phyloP scores from a whole-genome alignment of 2,797 vertebrate genomes.

The Schizothorax lantsangensis region DNA sequence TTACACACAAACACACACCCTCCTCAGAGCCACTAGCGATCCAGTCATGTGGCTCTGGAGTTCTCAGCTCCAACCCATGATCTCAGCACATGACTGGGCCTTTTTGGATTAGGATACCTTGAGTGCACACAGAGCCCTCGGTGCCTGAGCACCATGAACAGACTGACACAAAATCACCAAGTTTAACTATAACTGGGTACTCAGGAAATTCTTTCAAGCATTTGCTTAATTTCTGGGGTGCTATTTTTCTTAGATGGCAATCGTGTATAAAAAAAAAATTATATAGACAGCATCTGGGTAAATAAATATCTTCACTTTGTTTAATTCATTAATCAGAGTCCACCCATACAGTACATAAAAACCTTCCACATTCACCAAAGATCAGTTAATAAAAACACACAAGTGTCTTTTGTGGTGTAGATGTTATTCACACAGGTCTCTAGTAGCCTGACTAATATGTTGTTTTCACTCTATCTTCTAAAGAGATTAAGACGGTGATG shows the following conservation, averaged over 20 bases:
- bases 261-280: background rate
- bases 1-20: constrained; percentile 9
- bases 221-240: background rate
- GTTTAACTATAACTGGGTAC: background rate
- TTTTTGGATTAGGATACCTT: constrained; percentile 69
- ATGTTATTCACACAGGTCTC: background rate
- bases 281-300: background rate
- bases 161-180: background rate
- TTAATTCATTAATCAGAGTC: background rate
- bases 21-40: constrained; percentile 48
- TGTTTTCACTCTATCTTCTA: background rate
- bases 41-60: constrained; percentile 74
- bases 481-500: background rate
- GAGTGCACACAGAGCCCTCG: constrained; percentile 62
- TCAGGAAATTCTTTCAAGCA: background rate
- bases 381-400: background rate
- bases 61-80: constrained; percentile 77
- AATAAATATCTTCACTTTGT: background rate
- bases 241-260: background rate
- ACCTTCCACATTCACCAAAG: background rate
- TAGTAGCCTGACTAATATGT: background rate
- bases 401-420: background rate
- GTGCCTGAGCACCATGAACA: constrained; percentile 45
- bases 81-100: constrained; percentile 78
- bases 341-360: background rate